A percentile compares a stretch with the other conserved stretches of the same genome.
These are phyloP conservation scores for Actenoides lindsayi DNA, from an alignment of 2,113 vertebrate species.

Conservation along the genomic window DNA sequence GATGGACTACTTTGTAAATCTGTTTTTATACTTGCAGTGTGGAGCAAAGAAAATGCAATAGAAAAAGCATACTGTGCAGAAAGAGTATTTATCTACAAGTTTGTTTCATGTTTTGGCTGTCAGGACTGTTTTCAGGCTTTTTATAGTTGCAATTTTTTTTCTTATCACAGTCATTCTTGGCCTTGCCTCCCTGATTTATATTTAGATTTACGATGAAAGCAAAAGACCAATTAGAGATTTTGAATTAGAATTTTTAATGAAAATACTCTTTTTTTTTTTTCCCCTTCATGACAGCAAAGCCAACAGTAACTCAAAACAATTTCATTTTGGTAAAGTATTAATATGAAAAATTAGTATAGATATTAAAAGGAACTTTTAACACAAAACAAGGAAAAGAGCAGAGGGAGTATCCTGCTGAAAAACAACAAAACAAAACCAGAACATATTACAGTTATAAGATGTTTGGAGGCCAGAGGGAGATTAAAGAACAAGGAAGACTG, in stretches of 20 bases:
- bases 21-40: background rate
- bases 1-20: background rate
- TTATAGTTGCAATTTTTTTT: background rate
- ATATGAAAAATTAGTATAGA: background rate
- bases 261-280: background rate
- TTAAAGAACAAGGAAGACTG: background rate
- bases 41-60: background rate
- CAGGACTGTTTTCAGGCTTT: conserved; percentile 2
- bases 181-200: background rate
- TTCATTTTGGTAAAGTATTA: background rate
- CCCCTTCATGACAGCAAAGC: background rate
- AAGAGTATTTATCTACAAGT: background rate
- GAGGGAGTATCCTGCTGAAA: background rate
- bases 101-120: conserved; percentile 17
- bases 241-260: background rate
- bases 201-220: background rate
- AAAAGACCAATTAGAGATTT: background rate
- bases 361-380: background rate
- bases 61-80: background rate
- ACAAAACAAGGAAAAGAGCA: background rate
- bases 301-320: background rate
- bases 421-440: background rate
- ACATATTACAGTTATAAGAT: background rate
- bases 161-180: background rate
- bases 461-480: background rate